Conservation (phyloP, 2,888 invertebrate species). For the Mallateleia sp. region DNA sequence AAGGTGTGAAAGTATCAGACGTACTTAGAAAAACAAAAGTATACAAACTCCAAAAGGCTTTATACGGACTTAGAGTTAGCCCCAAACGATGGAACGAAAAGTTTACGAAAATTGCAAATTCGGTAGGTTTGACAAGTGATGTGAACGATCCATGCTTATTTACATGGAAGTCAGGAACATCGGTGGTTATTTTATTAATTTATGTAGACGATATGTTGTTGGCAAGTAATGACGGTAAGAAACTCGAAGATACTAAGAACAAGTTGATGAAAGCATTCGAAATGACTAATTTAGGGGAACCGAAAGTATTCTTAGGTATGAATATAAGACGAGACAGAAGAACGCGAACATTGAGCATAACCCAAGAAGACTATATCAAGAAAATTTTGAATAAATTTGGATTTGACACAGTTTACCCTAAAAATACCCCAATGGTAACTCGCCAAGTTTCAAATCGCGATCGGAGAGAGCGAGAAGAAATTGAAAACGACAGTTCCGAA, state of each 20-base stretch:
- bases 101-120: not conserved
- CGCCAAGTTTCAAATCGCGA: slow-evolving; percentile 43
- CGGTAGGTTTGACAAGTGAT: not conserved
- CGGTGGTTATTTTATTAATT: too few species aligned
- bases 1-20: slow-evolving; percentile 25
- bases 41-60: not conserved
- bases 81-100: not conserved
- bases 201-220: too few species aligned
- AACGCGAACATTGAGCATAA: slow-evolving; percentile 37
- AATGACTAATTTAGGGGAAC: slow-evolving; percentile 78
- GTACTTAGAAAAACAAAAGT: not conserved
- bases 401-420: slow-evolving; percentile 36
- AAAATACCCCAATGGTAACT: slow-evolving; percentile 72
- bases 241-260: too few species aligned
- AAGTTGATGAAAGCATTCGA: slow-evolving; percentile 74
- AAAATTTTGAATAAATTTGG: slow-evolving; percentile 68
- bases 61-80: not conserved
- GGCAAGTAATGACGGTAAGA: too few species aligned
- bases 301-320: slow-evolving; percentile 76
- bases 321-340: slow-evolving; percentile 73
- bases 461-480: slow-evolving; percentile 23
- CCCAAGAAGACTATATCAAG: slow-evolving; percentile 53
- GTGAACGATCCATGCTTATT: slow-evolving; percentile 63
- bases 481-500: slow-evolving; percentile 13
- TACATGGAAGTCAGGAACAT: too few species aligned